phyloP scores from a whole-genome alignment of 2,797 vertebrate species.

The Gambelia wislizenii region DNA sequence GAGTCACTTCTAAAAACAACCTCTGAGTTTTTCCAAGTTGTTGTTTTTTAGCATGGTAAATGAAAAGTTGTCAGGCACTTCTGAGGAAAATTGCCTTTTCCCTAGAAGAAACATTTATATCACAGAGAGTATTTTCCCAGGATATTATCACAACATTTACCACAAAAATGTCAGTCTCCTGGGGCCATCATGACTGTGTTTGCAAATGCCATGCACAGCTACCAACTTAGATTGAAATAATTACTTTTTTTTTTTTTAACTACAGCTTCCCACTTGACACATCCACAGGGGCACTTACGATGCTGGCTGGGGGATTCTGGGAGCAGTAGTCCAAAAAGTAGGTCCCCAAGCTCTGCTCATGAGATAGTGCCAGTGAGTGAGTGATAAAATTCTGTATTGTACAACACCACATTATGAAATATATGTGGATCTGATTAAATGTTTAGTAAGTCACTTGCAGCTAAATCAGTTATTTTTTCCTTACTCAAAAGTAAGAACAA shows the following conservation, averaged over 20 bases:
- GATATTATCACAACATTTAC: background rate
- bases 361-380: background rate
- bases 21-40: background rate
- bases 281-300: too few relatives aligned
- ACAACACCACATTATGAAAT: background rate
- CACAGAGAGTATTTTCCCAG: background rate
- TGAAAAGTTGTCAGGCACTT: background rate
- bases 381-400: background rate
- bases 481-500: background rate
- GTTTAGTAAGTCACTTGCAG: background rate
- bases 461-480: background rate
- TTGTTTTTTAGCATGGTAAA: background rate
- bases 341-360: background rate
- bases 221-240: background rate
- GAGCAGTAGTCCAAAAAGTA: too few relatives aligned
- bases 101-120: background rate
- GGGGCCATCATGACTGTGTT: background rate
- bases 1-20: background rate
- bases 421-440: background rate
- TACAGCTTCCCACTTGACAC: too few relatives aligned
- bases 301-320: too few relatives aligned
- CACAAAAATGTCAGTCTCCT: too few relatives aligned
- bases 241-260: too few relatives aligned
- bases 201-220: background rate
- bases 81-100: background rate